Evolutionary conservation across 2,888 invertebrate species (phyloP).

Genomic region (Rhogogaster chlorosoma): DNA sequence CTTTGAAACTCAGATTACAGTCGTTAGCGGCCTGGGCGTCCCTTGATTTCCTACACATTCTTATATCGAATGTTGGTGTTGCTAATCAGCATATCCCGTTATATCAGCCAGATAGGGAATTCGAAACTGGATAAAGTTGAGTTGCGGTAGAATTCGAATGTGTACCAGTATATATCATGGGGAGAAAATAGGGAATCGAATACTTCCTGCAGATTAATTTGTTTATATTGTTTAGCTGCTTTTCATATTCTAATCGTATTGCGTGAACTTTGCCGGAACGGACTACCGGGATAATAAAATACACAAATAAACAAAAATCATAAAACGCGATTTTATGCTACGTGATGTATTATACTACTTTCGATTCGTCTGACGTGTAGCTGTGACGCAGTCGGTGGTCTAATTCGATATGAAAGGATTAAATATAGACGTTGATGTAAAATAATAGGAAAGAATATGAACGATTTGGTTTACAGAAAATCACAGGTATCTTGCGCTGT

Average conservation of each 20-base stretch:
- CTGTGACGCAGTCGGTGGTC: background rate
- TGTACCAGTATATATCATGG: too few species aligned
- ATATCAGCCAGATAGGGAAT: background rate
- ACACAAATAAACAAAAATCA: background rate
- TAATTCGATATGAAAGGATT: background rate
- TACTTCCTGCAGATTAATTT: background rate
- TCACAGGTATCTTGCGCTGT: background rate
- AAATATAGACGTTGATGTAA: background rate
- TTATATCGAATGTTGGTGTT: background rate
- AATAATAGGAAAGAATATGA: background rate
- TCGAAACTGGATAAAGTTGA: background rate
- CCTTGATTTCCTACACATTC: background rate
- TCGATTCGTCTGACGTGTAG: background rate
- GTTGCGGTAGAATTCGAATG: background rate
- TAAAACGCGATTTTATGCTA: background rate
- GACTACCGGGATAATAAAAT: background rate
- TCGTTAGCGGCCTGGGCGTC: background rate
- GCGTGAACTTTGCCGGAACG: background rate
- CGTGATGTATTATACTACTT: background rate
- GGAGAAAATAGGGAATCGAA: background rate
- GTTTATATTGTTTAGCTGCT: background rate
- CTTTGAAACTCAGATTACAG: background rate
- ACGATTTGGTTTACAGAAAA: background rate
- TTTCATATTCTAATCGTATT: background rate
- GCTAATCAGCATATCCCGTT: constrained; percentile 4